These are phyloP conservation scores for Diorhabda carinulata DNA, from an alignment of 1,140 invertebrate species.

Conservation along the genomic window DNA sequence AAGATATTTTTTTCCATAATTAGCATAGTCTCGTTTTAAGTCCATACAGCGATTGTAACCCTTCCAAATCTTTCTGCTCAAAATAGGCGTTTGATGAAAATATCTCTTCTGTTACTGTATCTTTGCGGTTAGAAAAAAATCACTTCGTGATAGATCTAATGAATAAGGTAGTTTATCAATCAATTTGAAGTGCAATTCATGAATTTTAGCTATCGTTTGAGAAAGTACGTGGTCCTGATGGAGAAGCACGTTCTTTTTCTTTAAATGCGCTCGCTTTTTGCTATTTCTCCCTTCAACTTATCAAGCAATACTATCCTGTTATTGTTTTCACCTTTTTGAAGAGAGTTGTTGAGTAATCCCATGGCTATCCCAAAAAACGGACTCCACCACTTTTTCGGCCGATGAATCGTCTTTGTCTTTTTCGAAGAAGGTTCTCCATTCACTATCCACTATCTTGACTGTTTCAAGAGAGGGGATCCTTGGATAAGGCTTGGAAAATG, in stretches of 20 bases:
- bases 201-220: not conserved
- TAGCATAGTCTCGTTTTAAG: too few relatives aligned
- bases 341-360: not conserved
- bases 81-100: not conserved
- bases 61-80: too few relatives aligned
- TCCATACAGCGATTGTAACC: too few relatives aligned
- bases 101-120: not conserved
- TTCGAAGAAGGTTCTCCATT: not conserved
- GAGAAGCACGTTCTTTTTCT: not conserved
- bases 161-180: not conserved
- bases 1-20: too few relatives aligned
- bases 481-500: not conserved
- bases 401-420: not conserved
- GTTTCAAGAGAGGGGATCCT: not conserved
- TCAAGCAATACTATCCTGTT: not conserved
- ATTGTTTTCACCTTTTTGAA: too few relatives aligned
- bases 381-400: not conserved
- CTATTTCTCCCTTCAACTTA: not conserved
- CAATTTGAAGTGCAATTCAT: not conserved
- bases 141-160: not conserved
- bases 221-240: not conserved
- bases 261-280: not conserved
- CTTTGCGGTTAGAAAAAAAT: not conserved
- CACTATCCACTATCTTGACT: not conserved
- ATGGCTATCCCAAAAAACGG: not conserved